A percentile compares a stretch with the other conserved stretches of the same genome.
These are phyloP conservation scores for Mohoua ochrocephala DNA, from an alignment of 2,113 vertebrate species.

Conservation along the genomic window DNA sequence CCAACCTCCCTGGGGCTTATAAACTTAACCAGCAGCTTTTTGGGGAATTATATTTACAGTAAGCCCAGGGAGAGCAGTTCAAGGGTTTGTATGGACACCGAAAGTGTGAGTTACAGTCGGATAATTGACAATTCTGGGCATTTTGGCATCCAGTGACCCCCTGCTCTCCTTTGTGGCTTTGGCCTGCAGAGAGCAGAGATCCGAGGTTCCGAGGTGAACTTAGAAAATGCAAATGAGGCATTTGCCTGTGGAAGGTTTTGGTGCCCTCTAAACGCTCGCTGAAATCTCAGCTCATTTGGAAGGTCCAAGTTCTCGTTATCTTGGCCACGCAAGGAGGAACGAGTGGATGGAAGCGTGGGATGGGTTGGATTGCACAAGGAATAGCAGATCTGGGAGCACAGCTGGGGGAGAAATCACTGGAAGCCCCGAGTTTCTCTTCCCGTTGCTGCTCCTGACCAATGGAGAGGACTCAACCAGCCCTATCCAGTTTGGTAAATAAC, in stretches of 20 bases:
- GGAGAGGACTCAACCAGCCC: background rate
- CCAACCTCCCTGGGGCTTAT: background rate
- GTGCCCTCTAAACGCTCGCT: background rate
- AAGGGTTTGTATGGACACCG: background rate
- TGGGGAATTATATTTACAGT: background rate
- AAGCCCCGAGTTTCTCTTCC: background rate
- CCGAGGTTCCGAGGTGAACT: background rate
- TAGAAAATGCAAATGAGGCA: constrained; percentile 8
- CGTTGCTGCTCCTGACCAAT: background rate
- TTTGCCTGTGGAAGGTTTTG: background rate
- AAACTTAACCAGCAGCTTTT: background rate
- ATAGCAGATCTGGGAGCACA: background rate
- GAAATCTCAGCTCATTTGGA: background rate
- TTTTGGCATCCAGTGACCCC: background rate
- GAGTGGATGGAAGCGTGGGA: background rate
- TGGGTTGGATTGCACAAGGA: background rate
- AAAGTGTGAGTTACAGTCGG: background rate
- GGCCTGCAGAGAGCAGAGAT: background rate
- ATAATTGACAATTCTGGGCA: background rate
- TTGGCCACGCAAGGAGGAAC: background rate
- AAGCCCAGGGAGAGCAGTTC: background rate
- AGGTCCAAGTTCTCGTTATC: constrained; percentile 26
- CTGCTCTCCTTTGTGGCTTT: background rate
- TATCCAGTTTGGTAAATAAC: background rate
- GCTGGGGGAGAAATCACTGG: background rate